These are phyloP conservation scores for Sebastes baramenuke DNA, from an alignment of 2,797 vertebrate genomes.

Conservation along the genomic window DNA sequence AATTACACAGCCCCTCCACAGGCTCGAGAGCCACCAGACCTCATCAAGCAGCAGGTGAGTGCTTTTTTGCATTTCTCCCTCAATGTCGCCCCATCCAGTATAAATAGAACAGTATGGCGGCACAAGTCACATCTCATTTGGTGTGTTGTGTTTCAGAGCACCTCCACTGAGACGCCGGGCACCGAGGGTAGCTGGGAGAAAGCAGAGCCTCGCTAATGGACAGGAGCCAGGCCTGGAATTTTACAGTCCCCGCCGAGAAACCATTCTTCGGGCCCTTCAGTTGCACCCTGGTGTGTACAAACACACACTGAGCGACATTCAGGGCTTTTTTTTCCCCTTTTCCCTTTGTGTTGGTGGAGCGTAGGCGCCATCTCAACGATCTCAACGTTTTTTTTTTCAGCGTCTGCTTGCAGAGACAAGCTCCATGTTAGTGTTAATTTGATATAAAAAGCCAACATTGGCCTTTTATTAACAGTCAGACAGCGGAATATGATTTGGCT, in stretches of 20 bases:
- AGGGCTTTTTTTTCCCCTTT: background rate
- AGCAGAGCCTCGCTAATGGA: conserved; percentile 62
- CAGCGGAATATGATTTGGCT: background rate
- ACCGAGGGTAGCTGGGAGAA: conserved; percentile 46
- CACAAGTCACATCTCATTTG: conserved; percentile 78
- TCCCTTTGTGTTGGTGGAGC: conserved; percentile 7
- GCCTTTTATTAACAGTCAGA: background rate
- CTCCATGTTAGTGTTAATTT: background rate
- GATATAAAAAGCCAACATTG: background rate
- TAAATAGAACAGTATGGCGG: conserved; percentile 77
- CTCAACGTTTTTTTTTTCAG: background rate
- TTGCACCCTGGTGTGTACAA: conserved; percentile 13
- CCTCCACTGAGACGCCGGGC: conserved; percentile 60
- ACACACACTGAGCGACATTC: conserved; percentile 18
- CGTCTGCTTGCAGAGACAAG: background rate
- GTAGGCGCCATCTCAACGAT: background rate
- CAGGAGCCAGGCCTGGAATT: conserved; percentile 38
- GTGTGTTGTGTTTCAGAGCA: conserved; percentile 72
- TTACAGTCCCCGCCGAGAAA: conserved; percentile 32
- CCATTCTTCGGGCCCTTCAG: conserved; percentile 22
- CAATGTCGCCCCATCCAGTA: conserved; percentile 65
- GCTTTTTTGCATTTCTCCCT: conserved; percentile 63
- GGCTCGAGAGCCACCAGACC: conserved; percentile 71
- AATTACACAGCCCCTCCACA: conserved; percentile 73
- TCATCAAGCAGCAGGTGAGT: conserved; percentile 80